These are phyloP conservation scores for Drosophila neocordata DNA, from an alignment of 1,140 invertebrate species.

Conservation along the genomic window DNA sequence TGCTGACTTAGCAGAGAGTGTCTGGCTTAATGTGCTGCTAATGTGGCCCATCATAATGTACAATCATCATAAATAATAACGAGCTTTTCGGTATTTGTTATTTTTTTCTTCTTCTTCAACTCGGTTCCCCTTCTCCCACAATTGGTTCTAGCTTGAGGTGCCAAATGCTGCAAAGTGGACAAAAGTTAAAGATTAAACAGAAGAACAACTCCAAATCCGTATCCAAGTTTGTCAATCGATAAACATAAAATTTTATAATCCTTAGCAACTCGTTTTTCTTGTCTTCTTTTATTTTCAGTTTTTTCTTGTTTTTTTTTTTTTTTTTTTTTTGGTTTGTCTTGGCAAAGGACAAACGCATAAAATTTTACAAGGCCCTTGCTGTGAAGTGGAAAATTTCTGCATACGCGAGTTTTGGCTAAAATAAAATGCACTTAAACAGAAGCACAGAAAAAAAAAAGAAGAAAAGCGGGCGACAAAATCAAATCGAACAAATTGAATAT, in stretches of 20 bases:
- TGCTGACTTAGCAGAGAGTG: conserved; percentile 49
- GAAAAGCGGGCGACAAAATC: conserved; percentile 54
- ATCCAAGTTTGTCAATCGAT: conserved; percentile 65
- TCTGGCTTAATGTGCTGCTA: conserved; percentile 65
- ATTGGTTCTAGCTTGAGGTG: conserved; percentile 21
- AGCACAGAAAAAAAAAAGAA: conserved; percentile 30
- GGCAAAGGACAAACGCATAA: conserved; percentile 54
- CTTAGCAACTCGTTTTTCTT: conserved; percentile 49
- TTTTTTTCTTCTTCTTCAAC: conserved; percentile 25
- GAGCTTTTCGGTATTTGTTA: conserved; percentile 19
- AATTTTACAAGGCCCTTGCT: conserved; percentile 70
- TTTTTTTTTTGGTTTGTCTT: neutral
- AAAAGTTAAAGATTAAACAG: conserved; percentile 47
- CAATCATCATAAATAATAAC: conserved; percentile 77
- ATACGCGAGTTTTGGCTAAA: conserved; percentile 65
- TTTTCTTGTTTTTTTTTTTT: neutral
- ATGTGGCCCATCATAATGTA: conserved; percentile 69
- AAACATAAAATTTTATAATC: conserved; percentile 71
- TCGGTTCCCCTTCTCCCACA: neutral
- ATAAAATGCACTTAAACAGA: conserved; percentile 61
- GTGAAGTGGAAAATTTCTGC: conserved; percentile 65
- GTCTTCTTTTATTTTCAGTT: neutral
- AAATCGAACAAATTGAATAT: conserved; percentile 79
- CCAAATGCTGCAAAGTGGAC: conserved; percentile 12
- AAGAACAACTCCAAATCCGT: conserved; percentile 12